A percentile compares a stretch with the other conserved stretches of the same genome.
These are phyloP conservation scores for Bubo bubo DNA, from an alignment of 2,113 vertebrate species.

Conservation along the genomic window DNA sequence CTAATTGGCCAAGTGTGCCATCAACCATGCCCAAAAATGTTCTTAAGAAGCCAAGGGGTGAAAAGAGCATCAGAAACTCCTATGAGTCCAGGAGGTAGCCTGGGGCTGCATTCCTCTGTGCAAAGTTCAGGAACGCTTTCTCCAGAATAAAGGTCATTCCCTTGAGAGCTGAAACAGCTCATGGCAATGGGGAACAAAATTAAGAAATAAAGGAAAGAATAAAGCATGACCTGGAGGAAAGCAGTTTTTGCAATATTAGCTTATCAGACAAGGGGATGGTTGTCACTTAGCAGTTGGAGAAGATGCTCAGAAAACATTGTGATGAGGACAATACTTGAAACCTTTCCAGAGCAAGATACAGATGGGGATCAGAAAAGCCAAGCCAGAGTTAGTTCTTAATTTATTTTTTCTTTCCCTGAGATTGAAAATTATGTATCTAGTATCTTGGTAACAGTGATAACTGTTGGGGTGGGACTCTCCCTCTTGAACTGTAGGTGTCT, in stretches of 20 bases:
- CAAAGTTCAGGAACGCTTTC: neutral
- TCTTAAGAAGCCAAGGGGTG: slow-evolving; percentile 36
- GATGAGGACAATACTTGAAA: neutral
- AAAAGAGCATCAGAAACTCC: slow-evolving; percentile 42
- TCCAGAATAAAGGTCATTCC: slow-evolving; percentile 11
- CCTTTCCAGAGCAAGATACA: neutral
- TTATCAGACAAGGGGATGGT: neutral
- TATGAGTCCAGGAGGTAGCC: neutral
- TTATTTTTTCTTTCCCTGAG: neutral
- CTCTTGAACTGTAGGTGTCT: slow-evolving; percentile 33
- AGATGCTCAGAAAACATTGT: neutral
- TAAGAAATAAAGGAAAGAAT: neutral
- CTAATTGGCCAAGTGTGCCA: slow-evolving; percentile 48
- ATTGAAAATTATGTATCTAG: neutral
- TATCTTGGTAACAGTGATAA: neutral
- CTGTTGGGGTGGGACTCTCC: neutral
- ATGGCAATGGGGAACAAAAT: neutral
- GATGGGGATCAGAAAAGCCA: neutral
- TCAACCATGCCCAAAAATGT: slow-evolving; percentile 46
- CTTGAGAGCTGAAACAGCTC: neutral
- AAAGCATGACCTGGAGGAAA: neutral
- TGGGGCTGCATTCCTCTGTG: slow-evolving; percentile 41
- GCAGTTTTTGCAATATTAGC: neutral
- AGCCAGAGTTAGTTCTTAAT: neutral
- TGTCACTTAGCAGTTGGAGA: neutral